Base-by-base conservation (phyloP, 2,888 invertebrate species). In the Galerucella pusilla region DNA sequence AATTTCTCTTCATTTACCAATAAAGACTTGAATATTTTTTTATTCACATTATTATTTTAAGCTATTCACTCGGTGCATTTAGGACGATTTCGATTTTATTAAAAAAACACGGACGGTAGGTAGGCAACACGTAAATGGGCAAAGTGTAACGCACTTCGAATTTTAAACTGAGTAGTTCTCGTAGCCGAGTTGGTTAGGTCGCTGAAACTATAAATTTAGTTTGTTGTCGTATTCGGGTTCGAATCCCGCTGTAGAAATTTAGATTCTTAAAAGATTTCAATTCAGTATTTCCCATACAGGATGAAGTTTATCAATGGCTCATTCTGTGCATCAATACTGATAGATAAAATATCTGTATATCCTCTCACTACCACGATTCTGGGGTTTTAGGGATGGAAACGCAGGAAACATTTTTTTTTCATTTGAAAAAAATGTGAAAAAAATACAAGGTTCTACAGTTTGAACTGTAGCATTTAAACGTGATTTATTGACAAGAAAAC, bases 311-410 rank as follows among this genome's bases (percentile, higher is more conserved):
- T 65, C 46, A 71, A 67, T 78, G 74, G 73, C 49, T 70, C 78
- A 69, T 72, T 72, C 79, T 80, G 82, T 75, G 82, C 82, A 80
- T 78, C 78, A 80, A 76, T 81, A 80, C 82, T 82, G 83, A 80
- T 74, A 83, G 73, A 82, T 79, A 77, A 80, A 80, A 73, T 68
- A 74, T 78, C 81, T 81, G 81, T 80, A 66, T 81, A 82, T 82
- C 82, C 82, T 82, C 78, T 82, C 80, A 78, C 75, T 76, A 75
- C 76, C 67, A 61, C 78, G 77, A 60, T 79, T 78, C 74, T 80
- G 52, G 79, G 65, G 77, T 72, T 79, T 70, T 76, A 70, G 81
- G 79, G 80, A 80, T 80, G 83, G 83, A 83, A 83, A 83, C 79
- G 81, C 83, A 81, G 81, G 75, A 78, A 77, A 83, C 83, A 83